Evolutionary conservation across 2,113 vertebrate genomes (phyloP), one percentile per base, ranked within the genome.

Genomic region (Chamaetylas fuelleborni): DNA sequence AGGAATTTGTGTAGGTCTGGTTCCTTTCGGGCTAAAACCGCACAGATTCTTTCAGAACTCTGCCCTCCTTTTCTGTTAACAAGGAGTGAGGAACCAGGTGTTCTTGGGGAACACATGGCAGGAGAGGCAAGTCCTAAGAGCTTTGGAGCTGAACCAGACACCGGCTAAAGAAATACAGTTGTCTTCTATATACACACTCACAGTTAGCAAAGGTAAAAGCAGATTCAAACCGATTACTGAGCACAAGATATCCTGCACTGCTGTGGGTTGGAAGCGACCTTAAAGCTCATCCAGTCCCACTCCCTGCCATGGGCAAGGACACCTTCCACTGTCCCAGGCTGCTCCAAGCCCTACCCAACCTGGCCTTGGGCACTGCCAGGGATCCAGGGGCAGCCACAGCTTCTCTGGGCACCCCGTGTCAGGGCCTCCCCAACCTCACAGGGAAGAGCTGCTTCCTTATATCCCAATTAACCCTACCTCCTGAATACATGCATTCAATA

Each of bases 281-380:
- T 23, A 53, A 60, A 69, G 20, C 4, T 1, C 28, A 45, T 23
- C 14, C 22, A 12, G 24, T 25, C 0, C 43, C 33, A 51, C 4
- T 4, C 14, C 7, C 19, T 53, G 53, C 28, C 53, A 2, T 14
- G 29, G 2, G 2, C 11, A 54, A 8, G n/a, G 61, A 23, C 29
- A 61, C 29, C 12, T 82, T 3, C n/a, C n/a, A 10, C n/a, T 31
- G 0, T 3, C 4, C n/a, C 29, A 11, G n/a, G 14, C 0, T 40
- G 29, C 25, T 76, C 40, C 38, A 58, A 58, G 33, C 19, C 36
- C 48, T 0, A 0, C 2, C 28, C 24, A 89, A 0, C 47, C 38
- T 26, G 38, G 19, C 33, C 43, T 31, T 3, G 40, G 29, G 0
- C 54, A 69, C 17, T 69, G 0, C 40, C 62, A 76, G 25, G 12